These are phyloP conservation scores for Tanytarsus gracilentus DNA, from an alignment of 2,888 invertebrate genomes.

Conservation along the genomic window DNA sequence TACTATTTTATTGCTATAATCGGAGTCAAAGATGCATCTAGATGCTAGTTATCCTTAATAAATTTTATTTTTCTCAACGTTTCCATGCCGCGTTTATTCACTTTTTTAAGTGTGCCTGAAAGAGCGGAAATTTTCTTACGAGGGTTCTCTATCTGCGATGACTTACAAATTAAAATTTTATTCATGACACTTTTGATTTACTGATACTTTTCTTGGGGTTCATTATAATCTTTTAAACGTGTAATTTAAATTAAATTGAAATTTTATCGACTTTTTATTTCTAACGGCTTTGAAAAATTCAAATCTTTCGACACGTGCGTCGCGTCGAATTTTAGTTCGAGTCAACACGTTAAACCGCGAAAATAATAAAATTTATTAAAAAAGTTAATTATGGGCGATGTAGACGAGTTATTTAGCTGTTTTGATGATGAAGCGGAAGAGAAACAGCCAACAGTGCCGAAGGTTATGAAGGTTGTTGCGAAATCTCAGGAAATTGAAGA, in stretches of 20 bases:
- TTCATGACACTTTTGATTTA: too few relatives aligned
- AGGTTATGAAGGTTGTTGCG: slow-evolving; percentile 30
- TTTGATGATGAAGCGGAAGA: slow-evolving; percentile 37
- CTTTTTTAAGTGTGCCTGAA: background rate
- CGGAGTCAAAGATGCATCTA: slow-evolving; percentile 15
- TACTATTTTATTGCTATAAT: slow-evolving; percentile 12
- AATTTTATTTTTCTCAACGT: background rate
- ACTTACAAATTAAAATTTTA: too few relatives aligned
- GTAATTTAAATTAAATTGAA: too few relatives aligned
- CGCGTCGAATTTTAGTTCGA: too few relatives aligned
- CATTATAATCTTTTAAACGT: too few relatives aligned
- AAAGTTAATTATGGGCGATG: slow-evolving; percentile 35
- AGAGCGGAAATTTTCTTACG: background rate
- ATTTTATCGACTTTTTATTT: too few relatives aligned
- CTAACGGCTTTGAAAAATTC: background rate
- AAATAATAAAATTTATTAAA: background rate
- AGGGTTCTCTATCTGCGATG: background rate
- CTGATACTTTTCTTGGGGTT: too few relatives aligned
- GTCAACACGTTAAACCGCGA: background rate
- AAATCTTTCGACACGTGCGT: too few relatives aligned
- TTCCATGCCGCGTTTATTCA: background rate
- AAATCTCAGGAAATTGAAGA: background rate
- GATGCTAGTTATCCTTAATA: slow-evolving; percentile 10
- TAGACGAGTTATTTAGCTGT: slow-evolving; percentile 42
- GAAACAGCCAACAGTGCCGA: slow-evolving; percentile 30